Evolutionary conservation across 2,113 vertebrate genomes (phyloP).

Genomic region (Charadrius vociferus): DNA sequence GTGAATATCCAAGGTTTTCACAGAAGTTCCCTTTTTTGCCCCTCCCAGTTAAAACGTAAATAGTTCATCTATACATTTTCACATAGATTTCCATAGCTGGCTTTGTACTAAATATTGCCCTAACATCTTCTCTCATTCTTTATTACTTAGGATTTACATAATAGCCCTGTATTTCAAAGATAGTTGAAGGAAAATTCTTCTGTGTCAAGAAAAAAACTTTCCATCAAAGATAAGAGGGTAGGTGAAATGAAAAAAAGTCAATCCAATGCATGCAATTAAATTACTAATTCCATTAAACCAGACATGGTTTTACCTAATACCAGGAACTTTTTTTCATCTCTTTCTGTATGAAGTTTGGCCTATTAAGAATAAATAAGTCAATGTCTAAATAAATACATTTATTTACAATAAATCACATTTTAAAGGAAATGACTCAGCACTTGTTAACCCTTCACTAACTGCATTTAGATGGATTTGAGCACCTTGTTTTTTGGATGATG

Average conservation of each 20-base stretch:
- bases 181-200: conserved; percentile 12
- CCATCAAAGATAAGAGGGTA: background rate
- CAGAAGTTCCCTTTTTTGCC: background rate
- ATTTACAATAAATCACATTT: background rate
- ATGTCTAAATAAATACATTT: too few relatives aligned
- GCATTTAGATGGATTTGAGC: background rate
- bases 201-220: background rate
- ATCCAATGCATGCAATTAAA: background rate
- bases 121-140: conserved; percentile 3
- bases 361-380: background rate
- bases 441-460: background rate
- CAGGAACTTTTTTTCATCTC: background rate
- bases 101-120: background rate
- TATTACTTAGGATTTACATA: conserved; percentile 30
- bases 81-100: background rate
- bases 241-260: conserved; percentile 2
- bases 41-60: background rate
- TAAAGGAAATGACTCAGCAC: background rate
- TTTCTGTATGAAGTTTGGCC: background rate
- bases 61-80: background rate
- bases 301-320: background rate
- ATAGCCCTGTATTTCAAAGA: conserved; percentile 3
- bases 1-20: background rate
- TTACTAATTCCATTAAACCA: background rate
- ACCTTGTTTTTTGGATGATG: background rate